A percentile compares a stretch with the other conserved stretches of the same genome.
Evolutionary conservation across 2,888 invertebrate species (phyloP).

Genomic region (Cephalotes varians): DNA sequence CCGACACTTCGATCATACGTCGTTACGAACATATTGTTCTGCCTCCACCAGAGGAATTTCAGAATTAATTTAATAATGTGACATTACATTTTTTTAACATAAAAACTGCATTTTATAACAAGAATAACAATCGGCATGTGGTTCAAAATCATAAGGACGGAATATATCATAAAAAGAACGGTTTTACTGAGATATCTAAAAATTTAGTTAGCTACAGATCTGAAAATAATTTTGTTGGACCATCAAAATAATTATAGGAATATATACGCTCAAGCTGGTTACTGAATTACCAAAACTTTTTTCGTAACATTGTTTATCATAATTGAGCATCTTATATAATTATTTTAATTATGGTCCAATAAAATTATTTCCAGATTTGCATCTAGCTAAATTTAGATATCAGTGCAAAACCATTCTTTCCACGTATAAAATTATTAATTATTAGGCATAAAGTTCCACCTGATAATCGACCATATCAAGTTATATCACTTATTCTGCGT

Average conservation of each 20-base stretch:
- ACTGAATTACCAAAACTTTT: neutral
- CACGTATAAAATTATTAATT: neutral
- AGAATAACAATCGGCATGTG: neutral
- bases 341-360: too few species aligned
- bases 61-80: neutral
- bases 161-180: neutral
- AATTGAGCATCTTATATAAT: too few species aligned
- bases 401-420: too few species aligned
- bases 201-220: neutral
- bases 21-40: neutral
- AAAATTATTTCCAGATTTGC: too few species aligned
- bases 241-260: neutral
- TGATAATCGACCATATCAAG: neutral
- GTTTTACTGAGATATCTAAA: neutral
- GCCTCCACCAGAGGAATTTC: neutral
- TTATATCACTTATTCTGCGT: too few species aligned
- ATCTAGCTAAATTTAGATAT: too few species aligned
- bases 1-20: slow-evolving; percentile 3
- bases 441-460: neutral
- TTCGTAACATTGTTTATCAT: neutral
- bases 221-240: neutral
- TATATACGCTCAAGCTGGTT: neutral
- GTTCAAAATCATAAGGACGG: neutral
- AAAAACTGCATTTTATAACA: neutral
- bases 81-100: neutral